phyloP scores from a whole-genome alignment of 2,797 vertebrate genomes.

The Trematomus bernacchii region DNA sequence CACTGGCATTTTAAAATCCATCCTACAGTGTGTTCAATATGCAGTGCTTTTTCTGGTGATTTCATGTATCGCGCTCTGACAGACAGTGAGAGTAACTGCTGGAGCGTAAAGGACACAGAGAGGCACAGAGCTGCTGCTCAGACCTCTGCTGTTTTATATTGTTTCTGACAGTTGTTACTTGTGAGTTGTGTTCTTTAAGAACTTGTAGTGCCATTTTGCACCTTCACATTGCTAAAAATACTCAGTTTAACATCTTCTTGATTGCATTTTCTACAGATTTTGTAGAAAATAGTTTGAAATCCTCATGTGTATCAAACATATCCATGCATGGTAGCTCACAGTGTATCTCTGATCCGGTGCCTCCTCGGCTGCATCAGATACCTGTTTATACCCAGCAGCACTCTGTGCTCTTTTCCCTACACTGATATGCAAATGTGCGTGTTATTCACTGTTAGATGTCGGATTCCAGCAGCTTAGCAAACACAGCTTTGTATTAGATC shows the following conservation, averaged over 20 bases:
- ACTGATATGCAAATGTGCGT: slow-evolving; percentile 64
- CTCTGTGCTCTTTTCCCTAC: slow-evolving; percentile 29
- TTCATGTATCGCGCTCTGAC: slow-evolving; percentile 39
- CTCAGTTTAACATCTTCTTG: not conserved
- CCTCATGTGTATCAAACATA: slow-evolving; percentile 1
- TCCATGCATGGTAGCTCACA: not conserved
- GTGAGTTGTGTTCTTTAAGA: slow-evolving; percentile 18
- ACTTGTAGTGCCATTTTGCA: not conserved
- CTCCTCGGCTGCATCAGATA: slow-evolving; percentile 49
- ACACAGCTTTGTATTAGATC: slow-evolving; percentile 85
- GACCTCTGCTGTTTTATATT: not conserved
- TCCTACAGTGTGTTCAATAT: slow-evolving; percentile 17
- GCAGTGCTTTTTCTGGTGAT: slow-evolving; percentile 36
- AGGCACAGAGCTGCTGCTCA: slow-evolving; percentile 14
- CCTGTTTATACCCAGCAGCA: slow-evolving; percentile 31
- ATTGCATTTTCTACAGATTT: not conserved
- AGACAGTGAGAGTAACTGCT: slow-evolving; percentile 37
- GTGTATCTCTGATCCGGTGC: slow-evolving; percentile 37
- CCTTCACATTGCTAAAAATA: not conserved
- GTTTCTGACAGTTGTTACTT: not conserved
- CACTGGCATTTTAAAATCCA: slow-evolving; percentile 5
- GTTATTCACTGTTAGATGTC: slow-evolving; percentile 86
- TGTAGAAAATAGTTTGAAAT: not conserved
- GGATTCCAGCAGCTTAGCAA: slow-evolving; percentile 79
- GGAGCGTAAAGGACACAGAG: slow-evolving; percentile 18